Base-by-base conservation (phyloP, 2,888 invertebrate genomes). In the Trichogramma evanescens region DNA sequence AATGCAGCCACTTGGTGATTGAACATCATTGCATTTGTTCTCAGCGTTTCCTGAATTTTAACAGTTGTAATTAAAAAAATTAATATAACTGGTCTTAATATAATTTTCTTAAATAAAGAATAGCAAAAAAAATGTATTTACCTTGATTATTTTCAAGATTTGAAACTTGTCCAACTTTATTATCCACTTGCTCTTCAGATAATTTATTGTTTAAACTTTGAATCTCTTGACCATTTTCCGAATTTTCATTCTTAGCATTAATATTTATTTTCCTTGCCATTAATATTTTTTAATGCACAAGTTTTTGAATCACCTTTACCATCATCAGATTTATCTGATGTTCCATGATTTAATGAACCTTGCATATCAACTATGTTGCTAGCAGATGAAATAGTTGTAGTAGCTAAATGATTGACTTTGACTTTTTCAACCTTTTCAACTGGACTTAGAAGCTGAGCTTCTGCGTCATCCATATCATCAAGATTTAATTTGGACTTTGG, bases 311-410 rank as follows among this genome's bases (percentile, higher is more conserved):
- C 66, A 59, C 55, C 65, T 55, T 71, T 71, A 1, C 75, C 74
- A 4, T 74, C 71, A 7, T 75, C 73, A 0, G 57, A 46, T 64
- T 73, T 76, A 4, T 77, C 75, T 1, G 67, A 64, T 13, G 68
- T 69, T 51, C 69, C 67, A 56, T 76, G 74, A 67, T 77, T 72
- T n/a, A 77, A 66, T 56, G 83, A 82, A 1, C 85, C 86, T 71
- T 87, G 86, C 84, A 86, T 86, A 71, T 87, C 86, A 1, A 86
- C 82, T 58, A 86, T 85, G 69, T 83, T 86, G 43, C 81, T 82
- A 5, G 65, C 72, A 2, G 79, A 72, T 9, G 79, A 73, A 38
- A 76, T 77, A 5, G 85, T 83, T 3, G 84, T 83, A 3, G 82
- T 82, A n/a, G 83, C 80, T 55, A 83, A 70, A 66, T 76, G 75